Evolutionary conservation across 2,797 vertebrate genomes (phyloP), one percentile per base, ranked within the genome.

Genomic region (Bradypodion pumilum): DNA sequence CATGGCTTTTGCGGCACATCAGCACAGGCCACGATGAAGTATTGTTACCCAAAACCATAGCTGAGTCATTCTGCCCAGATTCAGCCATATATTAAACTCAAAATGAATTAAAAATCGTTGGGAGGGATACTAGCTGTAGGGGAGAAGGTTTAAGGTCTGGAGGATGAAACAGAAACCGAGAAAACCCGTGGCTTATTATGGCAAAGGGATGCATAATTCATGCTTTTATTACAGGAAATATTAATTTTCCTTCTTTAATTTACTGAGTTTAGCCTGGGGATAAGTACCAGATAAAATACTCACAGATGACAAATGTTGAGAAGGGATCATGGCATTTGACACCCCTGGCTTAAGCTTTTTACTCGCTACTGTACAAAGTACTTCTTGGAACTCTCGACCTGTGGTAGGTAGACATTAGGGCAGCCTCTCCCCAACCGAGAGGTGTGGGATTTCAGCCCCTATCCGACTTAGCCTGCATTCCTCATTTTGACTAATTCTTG

Each of bases 221-320:
- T 65, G 10, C 16, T 37, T 69, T 80, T 80, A 73, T 81, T 70
- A 40, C 78, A 44, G 42, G 46, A 65, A 65, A 35, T 9, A 42
- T 84, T 72, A 72, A 76, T 83, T n/a, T 84, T 32, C 44, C 13
- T 49, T 21, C 70, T 63, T 65, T 65, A 35, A 87, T 81, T 75
- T 49, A 40, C 52, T 12, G 49, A 35, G 35, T 70, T 44, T 59
- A 75, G 44, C 16, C 15, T 69, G 77, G 56, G n/a, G 59, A 62
- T n/a, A 59, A 72, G 73, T 21, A 15, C 35, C 16, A 63, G n/a
- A 15, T 49, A 16, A 7, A 27, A 12, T 21, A 42, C 13, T 21
- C 7, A 16, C 56, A 44, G 70, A 12, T 12, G 59, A 19, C 8
- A 68, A 72, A 84, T 75, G 68, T 56, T 32, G n/a, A 63, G 21